A percentile compares a stretch with the other conserved stretches of the same genome.
phyloP scores from a whole-genome alignment of 1,140 invertebrate species.

The Camponotus floridanus region DNA sequence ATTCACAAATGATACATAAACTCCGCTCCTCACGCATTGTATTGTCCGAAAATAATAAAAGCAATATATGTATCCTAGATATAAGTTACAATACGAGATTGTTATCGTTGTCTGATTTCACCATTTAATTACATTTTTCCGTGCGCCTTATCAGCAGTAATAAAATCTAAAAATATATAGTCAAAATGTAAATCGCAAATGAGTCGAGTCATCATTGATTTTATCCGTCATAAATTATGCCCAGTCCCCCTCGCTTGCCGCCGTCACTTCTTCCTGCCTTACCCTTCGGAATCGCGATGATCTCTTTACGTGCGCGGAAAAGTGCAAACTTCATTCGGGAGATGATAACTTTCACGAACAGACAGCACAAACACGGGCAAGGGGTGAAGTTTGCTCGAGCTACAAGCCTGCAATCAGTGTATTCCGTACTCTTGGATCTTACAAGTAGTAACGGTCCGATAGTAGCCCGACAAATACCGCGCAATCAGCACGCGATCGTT shows the following conservation, averaged over 20 bases:
- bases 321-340: constrained; percentile 63
- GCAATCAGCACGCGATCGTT: constrained; percentile 69
- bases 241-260: background rate
- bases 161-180: constrained; percentile 50
- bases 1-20: background rate
- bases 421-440: constrained; percentile 49
- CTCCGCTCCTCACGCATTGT: background rate
- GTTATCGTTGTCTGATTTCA: background rate
- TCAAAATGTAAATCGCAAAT: constrained; percentile 59
- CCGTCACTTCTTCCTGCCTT: background rate
- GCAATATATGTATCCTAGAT: constrained; percentile 46
- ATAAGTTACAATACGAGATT: constrained; percentile 37
- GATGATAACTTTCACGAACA: constrained; percentile 65
- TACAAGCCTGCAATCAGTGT: constrained; percentile 60
- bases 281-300: constrained; percentile 59
- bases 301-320: constrained; percentile 43
- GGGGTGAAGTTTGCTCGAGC: background rate
- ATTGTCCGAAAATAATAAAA: constrained; percentile 27
- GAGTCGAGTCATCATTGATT: constrained; percentile 52
- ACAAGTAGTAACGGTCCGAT: constrained; percentile 56
- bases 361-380: constrained; percentile 26
- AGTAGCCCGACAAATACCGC: constrained; percentile 64
- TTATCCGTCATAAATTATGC: constrained; percentile 59
- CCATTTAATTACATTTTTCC: constrained; percentile 66
- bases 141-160: constrained; percentile 54